phyloP scores from a whole-genome alignment of 2,113 vertebrate genomes.

The Cynocephalus volans region DNA sequence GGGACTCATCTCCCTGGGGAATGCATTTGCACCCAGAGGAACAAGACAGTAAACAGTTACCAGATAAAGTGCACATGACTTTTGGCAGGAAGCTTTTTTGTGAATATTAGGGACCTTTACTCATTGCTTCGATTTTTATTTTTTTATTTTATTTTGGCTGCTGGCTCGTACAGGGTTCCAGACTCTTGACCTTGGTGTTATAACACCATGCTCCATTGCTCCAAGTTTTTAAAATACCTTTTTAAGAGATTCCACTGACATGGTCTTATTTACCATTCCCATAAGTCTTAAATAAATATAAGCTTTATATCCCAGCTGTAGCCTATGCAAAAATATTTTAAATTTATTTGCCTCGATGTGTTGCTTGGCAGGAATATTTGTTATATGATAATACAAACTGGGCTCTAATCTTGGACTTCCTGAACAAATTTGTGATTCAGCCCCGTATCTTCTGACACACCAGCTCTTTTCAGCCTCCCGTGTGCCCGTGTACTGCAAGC shows the following conservation, averaged over 20 bases:
- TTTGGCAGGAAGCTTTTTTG: background rate
- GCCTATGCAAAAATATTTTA: conserved; percentile 57
- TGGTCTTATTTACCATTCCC: conserved; percentile 5
- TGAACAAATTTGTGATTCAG: conserved; percentile 72
- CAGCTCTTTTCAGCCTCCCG: conserved; percentile 70
- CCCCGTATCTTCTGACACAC: conserved; percentile 61
- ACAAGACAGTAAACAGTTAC: background rate
- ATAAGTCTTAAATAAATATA: conserved; percentile 50
- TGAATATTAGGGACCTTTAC: background rate
- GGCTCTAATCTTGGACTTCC: conserved; percentile 68
- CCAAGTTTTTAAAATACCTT: conserved; percentile 42
- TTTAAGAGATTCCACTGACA: conserved; percentile 44
- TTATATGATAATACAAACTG: conserved; percentile 70
- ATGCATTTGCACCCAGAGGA: background rate
- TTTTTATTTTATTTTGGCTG: too few relatives aligned
- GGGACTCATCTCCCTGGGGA: background rate
- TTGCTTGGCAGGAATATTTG: conserved; percentile 72
- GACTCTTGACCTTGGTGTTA: too few relatives aligned
- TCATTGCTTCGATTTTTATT: background rate
- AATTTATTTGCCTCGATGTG: conserved; percentile 66
- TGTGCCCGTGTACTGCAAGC: conserved; percentile 47
- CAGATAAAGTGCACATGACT: background rate
- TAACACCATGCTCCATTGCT: background rate
- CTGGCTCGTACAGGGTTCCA: too few relatives aligned
- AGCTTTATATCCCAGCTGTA: conserved; percentile 65